phyloP scores from a whole-genome alignment of 2,888 invertebrate species.

The Andrena hattorfiana region DNA sequence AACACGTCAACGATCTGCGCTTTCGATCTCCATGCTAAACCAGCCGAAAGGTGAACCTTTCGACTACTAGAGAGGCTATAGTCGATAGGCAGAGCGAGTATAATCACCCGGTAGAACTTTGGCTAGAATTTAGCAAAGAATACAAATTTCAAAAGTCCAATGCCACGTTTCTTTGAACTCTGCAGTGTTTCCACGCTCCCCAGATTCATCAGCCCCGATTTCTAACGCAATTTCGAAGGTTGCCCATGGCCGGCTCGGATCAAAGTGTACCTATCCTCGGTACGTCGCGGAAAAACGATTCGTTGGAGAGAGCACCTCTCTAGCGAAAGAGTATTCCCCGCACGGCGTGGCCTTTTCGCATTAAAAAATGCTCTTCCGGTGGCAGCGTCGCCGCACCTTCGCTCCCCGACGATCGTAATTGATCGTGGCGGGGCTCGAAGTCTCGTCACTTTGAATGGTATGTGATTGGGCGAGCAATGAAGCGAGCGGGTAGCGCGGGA shows the following conservation, averaged over 20 bases:
- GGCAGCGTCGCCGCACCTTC: slow-evolving; percentile 54
- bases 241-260: neutral
- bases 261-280: neutral
- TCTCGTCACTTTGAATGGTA: slow-evolving; percentile 79
- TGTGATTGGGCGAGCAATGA: slow-evolving; percentile 81
- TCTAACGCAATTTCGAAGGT: too few relatives aligned
- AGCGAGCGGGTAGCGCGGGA: slow-evolving; percentile 65
- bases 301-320: neutral
- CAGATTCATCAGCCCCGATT: too few relatives aligned
- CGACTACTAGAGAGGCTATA: neutral
- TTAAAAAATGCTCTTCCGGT: slow-evolving; percentile 55
- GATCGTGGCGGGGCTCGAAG: slow-evolving; percentile 74
- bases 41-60: neutral
- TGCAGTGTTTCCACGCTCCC: too few relatives aligned
- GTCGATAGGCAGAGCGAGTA: neutral
- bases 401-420: slow-evolving; percentile 71
- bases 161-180: neutral
- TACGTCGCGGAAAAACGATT: neutral
- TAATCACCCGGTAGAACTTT: too few relatives aligned
- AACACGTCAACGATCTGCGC: neutral
- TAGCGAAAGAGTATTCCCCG: slow-evolving; percentile 7
- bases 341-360: slow-evolving; percentile 5
- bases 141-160: neutral
- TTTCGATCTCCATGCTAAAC: neutral
- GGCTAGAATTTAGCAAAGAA: too few relatives aligned